Percentiles rank a stretch among this genome's conserved stretches.
Evolutionary conservation across 2,113 vertebrate species (phyloP).

Genomic region (Fregata magnificens): DNA sequence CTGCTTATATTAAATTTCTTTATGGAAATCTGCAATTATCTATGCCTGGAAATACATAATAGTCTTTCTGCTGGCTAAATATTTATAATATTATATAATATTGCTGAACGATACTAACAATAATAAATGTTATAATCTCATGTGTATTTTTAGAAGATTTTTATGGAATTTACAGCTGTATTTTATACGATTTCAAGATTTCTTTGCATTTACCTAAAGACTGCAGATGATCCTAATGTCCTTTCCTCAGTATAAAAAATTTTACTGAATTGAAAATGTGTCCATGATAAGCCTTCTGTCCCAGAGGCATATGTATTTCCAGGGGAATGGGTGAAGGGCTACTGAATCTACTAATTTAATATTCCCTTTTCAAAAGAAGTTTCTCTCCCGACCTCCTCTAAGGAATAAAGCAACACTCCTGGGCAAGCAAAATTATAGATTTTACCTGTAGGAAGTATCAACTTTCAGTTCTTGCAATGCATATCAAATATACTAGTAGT

Average conservation of each 20-base stretch:
- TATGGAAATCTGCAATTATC: neutral
- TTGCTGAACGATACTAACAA: neutral
- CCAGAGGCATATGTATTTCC: neutral
- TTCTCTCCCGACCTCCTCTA: neutral
- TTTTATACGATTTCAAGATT: neutral
- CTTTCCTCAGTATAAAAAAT: neutral
- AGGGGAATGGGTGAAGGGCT: neutral
- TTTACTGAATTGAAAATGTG: neutral
- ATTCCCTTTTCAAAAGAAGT: neutral
- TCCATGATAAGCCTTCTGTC: neutral
- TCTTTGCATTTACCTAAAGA: neutral
- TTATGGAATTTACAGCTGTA: neutral
- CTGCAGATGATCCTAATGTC: neutral
- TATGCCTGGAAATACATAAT: neutral
- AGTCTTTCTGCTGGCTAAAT: neutral
- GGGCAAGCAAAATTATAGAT: neutral
- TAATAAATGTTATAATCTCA: neutral
- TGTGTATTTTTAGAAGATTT: neutral
- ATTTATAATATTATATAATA: neutral
- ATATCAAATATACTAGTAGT: neutral
- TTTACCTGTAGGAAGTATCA: neutral
- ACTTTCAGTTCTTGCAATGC: neutral
- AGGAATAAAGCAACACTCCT: neutral
- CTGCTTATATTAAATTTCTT: neutral
- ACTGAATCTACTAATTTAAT: neutral